Conservation (phyloP, 2,797 vertebrate genomes). For the Nannoperca obscura region DNA sequence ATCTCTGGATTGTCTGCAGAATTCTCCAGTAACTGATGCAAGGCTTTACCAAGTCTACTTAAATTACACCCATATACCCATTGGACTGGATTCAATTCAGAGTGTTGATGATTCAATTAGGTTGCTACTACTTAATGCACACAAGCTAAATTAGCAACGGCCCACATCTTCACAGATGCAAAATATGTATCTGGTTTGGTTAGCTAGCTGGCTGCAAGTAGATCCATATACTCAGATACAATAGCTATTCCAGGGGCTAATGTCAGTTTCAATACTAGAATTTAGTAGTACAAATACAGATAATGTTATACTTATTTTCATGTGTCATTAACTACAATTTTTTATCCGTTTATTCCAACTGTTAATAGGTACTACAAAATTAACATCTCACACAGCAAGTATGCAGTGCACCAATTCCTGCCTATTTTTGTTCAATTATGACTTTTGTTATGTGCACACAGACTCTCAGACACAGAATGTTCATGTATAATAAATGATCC, state of each 20-base stretch:
- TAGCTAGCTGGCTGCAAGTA: neutral
- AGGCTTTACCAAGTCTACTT: neutral
- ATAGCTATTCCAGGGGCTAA: no score
- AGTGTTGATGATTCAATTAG: neutral
- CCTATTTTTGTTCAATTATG: neutral
- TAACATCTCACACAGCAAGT: neutral
- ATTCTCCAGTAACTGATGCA: neutral
- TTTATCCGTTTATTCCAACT: neutral
- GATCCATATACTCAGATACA: neutral
- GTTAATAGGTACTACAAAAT: neutral
- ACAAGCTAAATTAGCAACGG: neutral
- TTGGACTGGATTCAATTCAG: neutral
- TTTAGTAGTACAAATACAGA: no score
- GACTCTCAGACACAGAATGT: neutral
- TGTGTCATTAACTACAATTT: no score
- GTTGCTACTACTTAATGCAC: neutral
- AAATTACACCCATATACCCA: neutral
- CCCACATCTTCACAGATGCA: neutral
- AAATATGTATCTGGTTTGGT: neutral
- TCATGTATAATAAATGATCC: neutral
- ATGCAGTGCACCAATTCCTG: neutral
- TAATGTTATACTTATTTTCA: no score
- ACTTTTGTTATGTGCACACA: neutral
- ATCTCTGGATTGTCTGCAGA: neutral
- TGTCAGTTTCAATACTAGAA: no score